phyloP scores from a whole-genome alignment of 1,140 invertebrate species.

The Chironomus tepperi region DNA sequence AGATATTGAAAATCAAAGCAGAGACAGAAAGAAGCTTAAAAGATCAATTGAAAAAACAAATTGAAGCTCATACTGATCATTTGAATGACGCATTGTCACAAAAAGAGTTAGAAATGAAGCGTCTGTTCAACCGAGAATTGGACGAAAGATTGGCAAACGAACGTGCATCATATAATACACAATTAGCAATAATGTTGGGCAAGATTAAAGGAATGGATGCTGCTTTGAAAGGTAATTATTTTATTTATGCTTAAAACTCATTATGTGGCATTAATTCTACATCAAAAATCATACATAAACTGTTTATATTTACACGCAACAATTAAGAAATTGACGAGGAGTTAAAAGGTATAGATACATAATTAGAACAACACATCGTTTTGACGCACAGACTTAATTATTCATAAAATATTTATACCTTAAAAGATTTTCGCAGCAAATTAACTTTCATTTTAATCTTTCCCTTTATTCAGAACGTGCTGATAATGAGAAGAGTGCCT shows the following conservation, averaged over 20 bases:
- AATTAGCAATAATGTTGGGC: slow-evolving; percentile 71
- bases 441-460: slow-evolving; percentile 26
- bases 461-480: slow-evolving; percentile 55
- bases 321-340: slow-evolving; percentile 38
- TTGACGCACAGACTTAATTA: too few relatives aligned
- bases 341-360: slow-evolving; percentile 34
- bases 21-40: slow-evolving; percentile 64
- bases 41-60: slow-evolving; percentile 66
- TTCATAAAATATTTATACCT: slow-evolving; percentile 25
- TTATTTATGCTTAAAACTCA: slow-evolving; percentile 7
- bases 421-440: slow-evolving; percentile 3
- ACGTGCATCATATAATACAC: slow-evolving; percentile 59
- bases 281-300: slow-evolving; percentile 12
- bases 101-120: slow-evolving; percentile 60
- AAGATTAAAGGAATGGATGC: slow-evolving; percentile 80
- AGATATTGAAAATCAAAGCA: slow-evolving; percentile 44
- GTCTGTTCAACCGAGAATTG: slow-evolving; percentile 51
- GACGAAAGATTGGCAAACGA: slow-evolving; percentile 63
- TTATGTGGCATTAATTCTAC: neutral
- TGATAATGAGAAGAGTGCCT: slow-evolving; percentile 66
- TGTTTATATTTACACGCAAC: slow-evolving; percentile 28
- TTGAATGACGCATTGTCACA: slow-evolving; percentile 60
- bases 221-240: slow-evolving; percentile 64
- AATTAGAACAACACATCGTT: too few relatives aligned
- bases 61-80: slow-evolving; percentile 76